Percentiles rank a stretch among this genome's conserved stretches.
Evolutionary conservation across 1,140 invertebrate genomes (phyloP).

Genomic region (Dendrolimus punctatus): DNA sequence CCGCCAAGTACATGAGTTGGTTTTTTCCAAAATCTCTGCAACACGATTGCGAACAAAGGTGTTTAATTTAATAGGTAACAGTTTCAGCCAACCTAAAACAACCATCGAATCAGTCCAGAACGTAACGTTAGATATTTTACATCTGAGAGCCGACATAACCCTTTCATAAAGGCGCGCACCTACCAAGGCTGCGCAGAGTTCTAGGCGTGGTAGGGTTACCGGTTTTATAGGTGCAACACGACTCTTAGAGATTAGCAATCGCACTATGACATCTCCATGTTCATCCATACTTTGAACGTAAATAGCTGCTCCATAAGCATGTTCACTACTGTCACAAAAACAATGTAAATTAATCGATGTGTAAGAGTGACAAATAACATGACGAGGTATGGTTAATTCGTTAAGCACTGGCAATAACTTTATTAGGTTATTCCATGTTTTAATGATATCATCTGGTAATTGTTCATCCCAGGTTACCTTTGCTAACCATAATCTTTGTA

Average conservation of each 20-base stretch:
- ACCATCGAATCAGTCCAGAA: conserved; percentile 43
- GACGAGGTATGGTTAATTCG: conserved; percentile 4
- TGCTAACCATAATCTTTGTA: conserved; percentile 9
- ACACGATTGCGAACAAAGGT: conserved; percentile 43
- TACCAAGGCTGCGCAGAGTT: conserved; percentile 47
- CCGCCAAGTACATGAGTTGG: conserved; percentile 16
- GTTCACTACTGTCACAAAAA: conserved; percentile 7
- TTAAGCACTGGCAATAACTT: background rate
- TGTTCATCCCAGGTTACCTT: conserved; percentile 11
- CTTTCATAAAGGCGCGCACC: conserved; percentile 28
- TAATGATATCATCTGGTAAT: conserved; percentile 1
- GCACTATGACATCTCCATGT: conserved; percentile 1
- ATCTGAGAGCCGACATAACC: conserved; percentile 10
- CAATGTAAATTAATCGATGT: conserved; percentile 4
- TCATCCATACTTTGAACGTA: conserved; percentile 6
- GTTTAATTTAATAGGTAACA: conserved; percentile 16
- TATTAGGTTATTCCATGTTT: conserved; percentile 1
- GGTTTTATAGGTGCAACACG: conserved; percentile 60
- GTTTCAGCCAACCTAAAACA: conserved; percentile 28
- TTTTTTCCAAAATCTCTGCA: conserved; percentile 29
- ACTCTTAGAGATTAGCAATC: conserved; percentile 25
- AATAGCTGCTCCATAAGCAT: conserved; percentile 7
- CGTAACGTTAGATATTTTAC: background rate
- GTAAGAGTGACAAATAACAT: conserved; percentile 1
- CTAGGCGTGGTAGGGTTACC: conserved; percentile 15